A percentile compares a stretch with the other conserved stretches of the same genome.
Conservation (phyloP, 2,888 invertebrate genomes). For the Subacronicta megacephala region DNA sequence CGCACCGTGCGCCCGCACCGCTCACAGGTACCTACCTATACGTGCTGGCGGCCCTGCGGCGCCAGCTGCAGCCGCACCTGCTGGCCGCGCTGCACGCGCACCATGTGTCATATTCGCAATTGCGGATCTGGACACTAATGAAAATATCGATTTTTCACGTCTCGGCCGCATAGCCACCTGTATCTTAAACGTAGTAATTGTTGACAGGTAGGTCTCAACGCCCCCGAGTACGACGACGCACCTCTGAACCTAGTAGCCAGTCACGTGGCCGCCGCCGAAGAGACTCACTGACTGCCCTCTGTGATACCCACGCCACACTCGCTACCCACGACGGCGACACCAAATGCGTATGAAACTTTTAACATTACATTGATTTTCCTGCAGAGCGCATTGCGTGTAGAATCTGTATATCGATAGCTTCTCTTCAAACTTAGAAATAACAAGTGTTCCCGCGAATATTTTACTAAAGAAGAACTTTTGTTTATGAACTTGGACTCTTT, state of each 20-base stretch:
- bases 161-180: background rate
- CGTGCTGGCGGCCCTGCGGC: too few species aligned
- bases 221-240: slow-evolving; percentile 89
- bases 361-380: slow-evolving; percentile 20
- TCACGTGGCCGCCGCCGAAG: slow-evolving; percentile 91
- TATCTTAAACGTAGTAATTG: background rate
- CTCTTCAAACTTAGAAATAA: slow-evolving; percentile 40
- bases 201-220: slow-evolving; percentile 78
- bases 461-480: slow-evolving; percentile 45
- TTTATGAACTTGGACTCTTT: slow-evolving; percentile 34
- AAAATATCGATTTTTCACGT: background rate
- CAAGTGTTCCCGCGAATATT: slow-evolving; percentile 56
- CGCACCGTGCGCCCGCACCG: slow-evolving; percentile 53
- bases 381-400: slow-evolving; percentile 39
- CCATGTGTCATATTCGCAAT: too few species aligned
- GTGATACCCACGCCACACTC: slow-evolving; percentile 55
- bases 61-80: too few species aligned
- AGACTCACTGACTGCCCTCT: slow-evolving; percentile 84
- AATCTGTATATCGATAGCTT: slow-evolving; percentile 37
- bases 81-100: too few species aligned
- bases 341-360: slow-evolving; percentile 32
- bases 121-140: too few species aligned
- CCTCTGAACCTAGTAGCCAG: slow-evolving; percentile 93
- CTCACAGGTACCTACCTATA: slow-evolving; percentile 59
- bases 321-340: slow-evolving; percentile 13